These are phyloP conservation scores for Caenorhabditis angaria DNA, from an alignment of 2,888 invertebrate species.

Conservation along the genomic window DNA sequence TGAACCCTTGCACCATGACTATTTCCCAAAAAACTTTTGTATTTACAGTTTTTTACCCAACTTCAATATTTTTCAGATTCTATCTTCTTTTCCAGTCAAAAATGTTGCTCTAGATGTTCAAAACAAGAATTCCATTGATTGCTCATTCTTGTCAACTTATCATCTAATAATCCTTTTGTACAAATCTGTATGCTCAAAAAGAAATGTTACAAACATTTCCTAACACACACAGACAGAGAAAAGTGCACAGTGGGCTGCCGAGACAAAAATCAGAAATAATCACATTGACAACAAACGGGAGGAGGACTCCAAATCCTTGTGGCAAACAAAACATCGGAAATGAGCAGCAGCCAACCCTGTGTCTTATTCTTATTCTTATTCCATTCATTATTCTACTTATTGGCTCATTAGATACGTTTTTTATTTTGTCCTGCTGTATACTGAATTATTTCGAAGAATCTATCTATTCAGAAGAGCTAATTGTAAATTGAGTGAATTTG, in stretches of 20 bases:
- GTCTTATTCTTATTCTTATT: not conserved
- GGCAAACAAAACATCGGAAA: conserved; percentile 38
- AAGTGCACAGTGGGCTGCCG: not conserved
- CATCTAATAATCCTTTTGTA: conserved; percentile 21
- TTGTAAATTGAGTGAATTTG: not conserved
- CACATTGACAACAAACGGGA: conserved; percentile 36
- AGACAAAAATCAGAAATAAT: conserved; percentile 37
- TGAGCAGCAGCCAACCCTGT: not conserved
- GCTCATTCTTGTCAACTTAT: conserved; percentile 4
- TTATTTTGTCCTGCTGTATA: not conserved
- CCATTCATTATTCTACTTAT: not conserved
- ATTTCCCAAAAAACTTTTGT: no score
- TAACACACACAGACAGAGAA: conserved; percentile 23
- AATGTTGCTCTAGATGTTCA: no score
- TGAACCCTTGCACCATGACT: no score
- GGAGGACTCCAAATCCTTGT: conserved; percentile 31
- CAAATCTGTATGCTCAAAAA: conserved; percentile 22
- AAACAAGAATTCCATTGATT: not conserved
- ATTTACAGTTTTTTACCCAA: no score
- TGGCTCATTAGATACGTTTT: not conserved
- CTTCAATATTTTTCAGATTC: no score
- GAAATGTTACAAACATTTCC: not conserved
- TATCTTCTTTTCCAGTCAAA: no score
- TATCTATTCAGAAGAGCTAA: not conserved
- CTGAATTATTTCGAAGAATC: not conserved